Percentiles rank a stretch among this genome's conserved stretches.
Evolutionary conservation across 2,113 vertebrate species (phyloP).

Genomic region (Chelonoidis abingdonii): DNA sequence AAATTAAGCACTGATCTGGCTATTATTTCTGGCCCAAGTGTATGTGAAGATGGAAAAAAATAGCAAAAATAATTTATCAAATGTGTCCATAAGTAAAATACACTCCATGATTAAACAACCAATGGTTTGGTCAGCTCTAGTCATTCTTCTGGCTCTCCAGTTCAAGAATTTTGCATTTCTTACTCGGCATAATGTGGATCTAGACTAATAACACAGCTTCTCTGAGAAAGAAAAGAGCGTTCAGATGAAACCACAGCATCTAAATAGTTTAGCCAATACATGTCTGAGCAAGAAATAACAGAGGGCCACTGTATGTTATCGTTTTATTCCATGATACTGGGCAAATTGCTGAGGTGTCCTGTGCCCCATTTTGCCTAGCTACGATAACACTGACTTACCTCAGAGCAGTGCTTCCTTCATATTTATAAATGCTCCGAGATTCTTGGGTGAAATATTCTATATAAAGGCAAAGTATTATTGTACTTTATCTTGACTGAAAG

Average conservation of each 20-base stretch:
- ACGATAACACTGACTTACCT: neutral
- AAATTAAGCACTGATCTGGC: neutral
- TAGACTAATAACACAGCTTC: neutral
- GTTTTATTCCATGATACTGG: neutral
- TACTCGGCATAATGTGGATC: neutral
- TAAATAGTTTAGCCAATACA: fast-evolving
- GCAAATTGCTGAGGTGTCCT: fast-evolving
- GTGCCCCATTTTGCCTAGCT: neutral
- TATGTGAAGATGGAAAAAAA: slow-evolving; percentile 14
- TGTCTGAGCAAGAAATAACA: fast-evolving
- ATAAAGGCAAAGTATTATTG: neutral
- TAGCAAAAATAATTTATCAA: neutral
- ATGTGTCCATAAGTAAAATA: neutral
- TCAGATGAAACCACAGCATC: neutral
- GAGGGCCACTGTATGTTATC: neutral
- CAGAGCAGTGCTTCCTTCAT: fast-evolving
- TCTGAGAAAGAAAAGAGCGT: neutral
- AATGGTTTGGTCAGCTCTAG: neutral
- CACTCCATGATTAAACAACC: neutral
- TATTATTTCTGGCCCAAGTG: neutral
- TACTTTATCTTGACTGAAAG: neutral
- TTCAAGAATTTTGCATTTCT: neutral
- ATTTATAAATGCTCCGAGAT: neutral
- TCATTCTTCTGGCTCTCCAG: neutral
- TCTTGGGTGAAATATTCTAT: neutral